Conservation (phyloP, 2,888 invertebrate genomes). For the Andrena bicolor region DNA sequence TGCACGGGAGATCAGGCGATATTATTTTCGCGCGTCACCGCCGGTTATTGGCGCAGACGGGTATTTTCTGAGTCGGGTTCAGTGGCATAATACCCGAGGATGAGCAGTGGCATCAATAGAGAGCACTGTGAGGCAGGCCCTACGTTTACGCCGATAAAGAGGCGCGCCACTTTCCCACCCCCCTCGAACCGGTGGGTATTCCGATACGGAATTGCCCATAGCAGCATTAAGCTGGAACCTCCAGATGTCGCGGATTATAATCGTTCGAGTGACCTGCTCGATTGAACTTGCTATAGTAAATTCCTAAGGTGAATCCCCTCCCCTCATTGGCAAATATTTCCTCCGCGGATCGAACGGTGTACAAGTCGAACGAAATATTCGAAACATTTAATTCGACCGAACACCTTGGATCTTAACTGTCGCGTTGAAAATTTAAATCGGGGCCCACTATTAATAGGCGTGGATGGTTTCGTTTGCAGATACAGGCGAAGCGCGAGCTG, state of each 20-base stretch:
- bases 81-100: slow-evolving; percentile 23
- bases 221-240: slow-evolving; percentile 18
- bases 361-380: too few species aligned
- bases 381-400: too few species aligned
- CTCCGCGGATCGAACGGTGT: too few species aligned
- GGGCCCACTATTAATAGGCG: neutral
- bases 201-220: slow-evolving; percentile 15
- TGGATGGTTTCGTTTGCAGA: slow-evolving; percentile 85
- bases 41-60: slow-evolving; percentile 11
- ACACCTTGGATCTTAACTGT: too few species aligned
- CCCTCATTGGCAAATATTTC: too few species aligned
- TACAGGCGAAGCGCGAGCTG: slow-evolving; percentile 94
- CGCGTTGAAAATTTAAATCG: neutral
- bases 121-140: neutral
- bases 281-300: neutral
- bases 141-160: neutral
- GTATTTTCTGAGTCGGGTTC: slow-evolving; percentile 16
- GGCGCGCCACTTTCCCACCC: neutral
- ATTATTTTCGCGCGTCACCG: slow-evolving; percentile 12
- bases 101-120: slow-evolving; percentile 12
- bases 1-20: neutral
- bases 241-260: slow-evolving; percentile 21
- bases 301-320: too few species aligned
- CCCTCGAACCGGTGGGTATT: slow-evolving; percentile 9
- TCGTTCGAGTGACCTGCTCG: slow-evolving; percentile 13